These are phyloP conservation scores for Astyanax mexicanus DNA, from an alignment of 2,797 vertebrate genomes.

Conservation along the genomic window DNA sequence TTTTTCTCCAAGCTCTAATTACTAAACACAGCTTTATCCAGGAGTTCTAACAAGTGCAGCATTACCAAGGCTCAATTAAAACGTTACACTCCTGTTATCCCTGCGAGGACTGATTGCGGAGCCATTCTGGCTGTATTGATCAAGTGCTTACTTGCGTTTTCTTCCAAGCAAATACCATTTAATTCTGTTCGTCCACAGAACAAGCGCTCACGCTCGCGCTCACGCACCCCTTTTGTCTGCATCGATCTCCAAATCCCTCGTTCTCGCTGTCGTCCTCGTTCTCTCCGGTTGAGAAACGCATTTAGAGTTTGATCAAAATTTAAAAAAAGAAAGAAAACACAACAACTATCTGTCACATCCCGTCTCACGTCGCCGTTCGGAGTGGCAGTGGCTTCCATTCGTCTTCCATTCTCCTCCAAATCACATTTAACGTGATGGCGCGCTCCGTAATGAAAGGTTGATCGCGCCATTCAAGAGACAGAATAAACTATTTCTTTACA, in stretches of 20 bases:
- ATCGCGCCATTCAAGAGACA: constrained; percentile 67
- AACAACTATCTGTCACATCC: constrained; percentile 10
- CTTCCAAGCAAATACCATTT: constrained; percentile 43
- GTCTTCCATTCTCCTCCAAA: constrained; percentile 32
- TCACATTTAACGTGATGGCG: constrained; percentile 42
- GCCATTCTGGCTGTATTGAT: constrained; percentile 54
- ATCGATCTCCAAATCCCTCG: constrained; percentile 49
- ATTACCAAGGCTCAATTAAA: constrained; percentile 48
- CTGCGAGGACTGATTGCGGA: constrained; percentile 26
- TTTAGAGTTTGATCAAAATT: constrained; percentile 7
- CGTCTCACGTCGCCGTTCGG: neutral
- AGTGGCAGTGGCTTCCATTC: constrained; percentile 18
- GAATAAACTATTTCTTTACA: constrained; percentile 73
- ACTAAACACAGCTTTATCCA: constrained; percentile 28
- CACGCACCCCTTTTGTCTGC: constrained; percentile 52
- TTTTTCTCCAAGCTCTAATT: constrained; percentile 26
- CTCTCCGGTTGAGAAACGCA: constrained; percentile 35
- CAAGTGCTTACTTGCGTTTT: constrained; percentile 32
- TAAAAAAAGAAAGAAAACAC: constrained; percentile 23
- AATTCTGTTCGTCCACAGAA: constrained; percentile 45
- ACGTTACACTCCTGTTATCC: constrained; percentile 43
- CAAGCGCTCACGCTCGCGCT: constrained; percentile 49
- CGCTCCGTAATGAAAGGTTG: constrained; percentile 68
- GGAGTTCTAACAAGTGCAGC: constrained; percentile 1
- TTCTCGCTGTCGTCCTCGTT: constrained; percentile 36